Conservation (phyloP, 2,113 vertebrate species). For the Condylura cristata region DNA sequence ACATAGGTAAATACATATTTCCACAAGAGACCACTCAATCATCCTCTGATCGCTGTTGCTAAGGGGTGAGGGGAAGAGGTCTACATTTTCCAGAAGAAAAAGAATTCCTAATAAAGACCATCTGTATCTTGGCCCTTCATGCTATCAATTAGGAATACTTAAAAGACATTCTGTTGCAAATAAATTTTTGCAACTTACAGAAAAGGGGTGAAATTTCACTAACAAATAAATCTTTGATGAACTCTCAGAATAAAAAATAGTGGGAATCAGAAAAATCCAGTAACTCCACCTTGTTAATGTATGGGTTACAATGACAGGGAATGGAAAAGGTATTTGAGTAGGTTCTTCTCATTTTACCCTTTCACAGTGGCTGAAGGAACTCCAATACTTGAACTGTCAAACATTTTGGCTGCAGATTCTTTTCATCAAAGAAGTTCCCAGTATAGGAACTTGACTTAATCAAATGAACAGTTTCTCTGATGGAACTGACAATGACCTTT, state of each 20-base stretch:
- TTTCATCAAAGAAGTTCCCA: not conserved
- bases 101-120: slow-evolving; percentile 86
- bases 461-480: too few species aligned
- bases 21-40: slow-evolving; percentile 87
- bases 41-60: slow-evolving; percentile 65
- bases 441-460: not conserved
- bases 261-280: not conserved
- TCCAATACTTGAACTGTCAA: not conserved
- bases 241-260: slow-evolving; percentile 15
- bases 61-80: slow-evolving; percentile 63
- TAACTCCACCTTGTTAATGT: not conserved
- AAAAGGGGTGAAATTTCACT: slow-evolving; percentile 63
- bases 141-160: slow-evolving; percentile 85
- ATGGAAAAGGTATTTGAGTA: not conserved
- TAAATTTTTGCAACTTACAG: slow-evolving; percentile 75
- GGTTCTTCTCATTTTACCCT: not conserved
- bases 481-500: not conserved
- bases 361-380: not conserved
- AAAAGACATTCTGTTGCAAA: slow-evolving; percentile 82
- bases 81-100: slow-evolving; percentile 84
- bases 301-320: not conserved
- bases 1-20: slow-evolving; percentile 83
- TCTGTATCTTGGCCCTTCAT: slow-evolving; percentile 82
- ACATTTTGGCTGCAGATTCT: not conserved
- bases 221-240: slow-evolving; percentile 64